Evolutionary conservation across 1,140 invertebrate species (phyloP), one percentile per base, ranked within the genome.

Genomic region (Lepidostoma basale): DNA sequence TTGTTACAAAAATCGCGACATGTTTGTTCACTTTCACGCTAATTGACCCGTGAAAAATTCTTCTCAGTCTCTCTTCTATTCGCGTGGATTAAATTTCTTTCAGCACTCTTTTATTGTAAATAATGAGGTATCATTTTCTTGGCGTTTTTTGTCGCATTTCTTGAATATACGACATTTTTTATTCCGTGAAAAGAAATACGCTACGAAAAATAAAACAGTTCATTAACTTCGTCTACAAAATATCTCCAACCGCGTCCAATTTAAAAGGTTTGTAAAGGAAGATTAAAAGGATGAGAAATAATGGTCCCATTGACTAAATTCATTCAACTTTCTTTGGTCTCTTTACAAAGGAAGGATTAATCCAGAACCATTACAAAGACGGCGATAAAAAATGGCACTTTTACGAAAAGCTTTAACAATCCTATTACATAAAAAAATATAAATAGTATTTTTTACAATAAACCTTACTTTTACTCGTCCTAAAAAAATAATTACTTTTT

Each of bases 251-350:
- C 44, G 20, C 44, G 12, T 16, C 45, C 45, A 49, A 49, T 49
- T 49, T 10, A 10, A 23, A 23, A 23, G 45, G 45, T 49, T 49
- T 49, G 45, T 25, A 23, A 49, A 23, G 45, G 45, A 23, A 23
- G 45, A 49, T 49, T 49, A 49, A 6, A 23, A 22, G 45, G 22
- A 49, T 49, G 45, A 49, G 25, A 49, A 25, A 49, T 25, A 49
- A 49, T 49, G 45, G 45, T 9, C 18, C 45, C 45, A 49, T 49
- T 49, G 45, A 49, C 45, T 25, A 23, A 49, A n/a, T 49, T 49
- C 45, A 49, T 49, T 49, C 45, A 26, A 3, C 8, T 23, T 5
- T 49, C 25, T 49, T 49, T 49, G 22, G 20, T 49, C 45, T 23
- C 45, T n/a, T 49, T 23, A 23, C 18, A 49, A 49, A 49, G n/a